Percentiles rank a stretch among this genome's conserved stretches.
These are phyloP conservation scores for Tethea ocularis DNA, from an alignment of 2,888 invertebrate genomes.

Conservation along the genomic window DNA sequence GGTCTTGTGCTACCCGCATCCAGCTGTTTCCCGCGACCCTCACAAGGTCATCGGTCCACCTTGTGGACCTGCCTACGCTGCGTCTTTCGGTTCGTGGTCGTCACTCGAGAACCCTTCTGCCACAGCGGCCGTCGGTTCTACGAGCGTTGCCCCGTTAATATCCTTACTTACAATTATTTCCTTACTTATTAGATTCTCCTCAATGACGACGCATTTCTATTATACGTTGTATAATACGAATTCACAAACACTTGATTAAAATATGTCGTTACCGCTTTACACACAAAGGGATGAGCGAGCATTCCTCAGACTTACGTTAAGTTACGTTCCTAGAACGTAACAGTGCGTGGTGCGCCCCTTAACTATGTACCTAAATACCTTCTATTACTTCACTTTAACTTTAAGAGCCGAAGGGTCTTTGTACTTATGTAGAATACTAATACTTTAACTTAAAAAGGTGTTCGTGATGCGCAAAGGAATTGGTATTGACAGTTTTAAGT, in stretches of 20 bases:
- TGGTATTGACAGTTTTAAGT: not conserved
- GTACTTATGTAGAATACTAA: not conserved
- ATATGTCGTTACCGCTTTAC: not conserved
- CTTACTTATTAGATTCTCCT: too few species aligned
- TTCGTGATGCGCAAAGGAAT: not conserved
- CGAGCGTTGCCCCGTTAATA: too few species aligned
- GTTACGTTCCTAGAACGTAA: not conserved
- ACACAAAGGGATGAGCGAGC: not conserved
- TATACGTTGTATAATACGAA: too few species aligned
- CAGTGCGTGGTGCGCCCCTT: not conserved
- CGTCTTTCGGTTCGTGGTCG: too few species aligned
- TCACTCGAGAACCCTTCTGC: too few species aligned
- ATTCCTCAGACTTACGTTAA: not conserved
- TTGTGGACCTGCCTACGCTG: too few species aligned
- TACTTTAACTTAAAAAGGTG: not conserved
- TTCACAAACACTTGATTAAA: not conserved
- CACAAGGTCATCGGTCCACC: too few species aligned
- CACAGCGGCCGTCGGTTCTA: too few species aligned
- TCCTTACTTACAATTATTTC: too few species aligned
- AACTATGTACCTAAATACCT: slow-evolving; percentile 1
- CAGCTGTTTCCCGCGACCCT: too few species aligned
- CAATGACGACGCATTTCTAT: too few species aligned
- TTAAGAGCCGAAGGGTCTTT: not conserved
- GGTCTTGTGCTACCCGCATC: too few species aligned
- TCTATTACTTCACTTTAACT: not conserved